Conservation (phyloP, 2,797 vertebrate genomes). For the Taeniopygia guttata region DNA sequence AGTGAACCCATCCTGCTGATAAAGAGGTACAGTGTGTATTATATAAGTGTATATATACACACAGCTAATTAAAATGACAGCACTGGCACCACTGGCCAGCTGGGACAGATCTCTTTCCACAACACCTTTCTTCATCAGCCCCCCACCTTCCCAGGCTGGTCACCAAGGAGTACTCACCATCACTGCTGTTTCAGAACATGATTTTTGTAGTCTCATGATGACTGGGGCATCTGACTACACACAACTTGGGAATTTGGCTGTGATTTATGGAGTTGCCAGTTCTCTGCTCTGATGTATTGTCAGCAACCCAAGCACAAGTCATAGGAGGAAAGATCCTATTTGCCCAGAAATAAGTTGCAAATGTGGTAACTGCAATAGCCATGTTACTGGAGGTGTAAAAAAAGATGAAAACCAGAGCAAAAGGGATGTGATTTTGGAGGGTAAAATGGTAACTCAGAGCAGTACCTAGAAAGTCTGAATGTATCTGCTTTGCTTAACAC, state of each 20-base stretch:
- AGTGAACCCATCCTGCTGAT: slow-evolving; percentile 28
- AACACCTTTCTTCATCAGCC: not conserved
- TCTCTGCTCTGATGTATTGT: not conserved
- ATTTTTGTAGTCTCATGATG: not conserved
- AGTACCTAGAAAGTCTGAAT: not conserved
- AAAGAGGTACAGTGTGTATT: not conserved
- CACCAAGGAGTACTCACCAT: not conserved
- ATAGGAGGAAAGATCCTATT: not conserved
- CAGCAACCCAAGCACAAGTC: not conserved
- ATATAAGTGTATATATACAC: not conserved
- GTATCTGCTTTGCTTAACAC: not conserved
- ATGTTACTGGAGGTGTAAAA: not conserved
- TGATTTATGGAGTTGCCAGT: not conserved
- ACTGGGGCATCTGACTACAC: not conserved
- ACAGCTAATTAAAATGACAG: slow-evolving; percentile 21
- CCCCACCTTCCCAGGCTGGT: not conserved
- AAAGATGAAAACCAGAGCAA: not conserved
- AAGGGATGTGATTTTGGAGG: not conserved
- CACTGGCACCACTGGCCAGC: not conserved
- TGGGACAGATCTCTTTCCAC: not conserved
- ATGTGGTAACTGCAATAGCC: not conserved
- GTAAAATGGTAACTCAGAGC: not conserved
- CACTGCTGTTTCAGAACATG: not conserved
- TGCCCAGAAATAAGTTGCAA: not conserved
- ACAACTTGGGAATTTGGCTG: not conserved